A percentile compares a stretch with the other conserved stretches of the same genome.
Conservation (phyloP, 2,113 vertebrate species). For the Conger conger region DNA sequence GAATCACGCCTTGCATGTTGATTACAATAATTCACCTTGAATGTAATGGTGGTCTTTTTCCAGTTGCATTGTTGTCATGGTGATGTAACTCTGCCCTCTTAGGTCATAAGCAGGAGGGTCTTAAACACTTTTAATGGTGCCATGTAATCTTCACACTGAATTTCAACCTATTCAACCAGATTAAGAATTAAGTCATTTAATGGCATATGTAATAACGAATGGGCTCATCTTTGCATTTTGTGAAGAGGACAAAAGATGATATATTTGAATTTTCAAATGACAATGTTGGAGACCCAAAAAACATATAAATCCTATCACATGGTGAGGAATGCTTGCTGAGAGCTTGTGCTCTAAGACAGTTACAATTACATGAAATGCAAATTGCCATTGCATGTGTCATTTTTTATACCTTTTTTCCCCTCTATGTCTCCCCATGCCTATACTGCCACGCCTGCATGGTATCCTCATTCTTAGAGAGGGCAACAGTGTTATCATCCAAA, state of each 20-base stretch:
- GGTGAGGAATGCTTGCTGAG: neutral
- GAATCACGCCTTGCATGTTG: neutral
- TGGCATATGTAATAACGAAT: neutral
- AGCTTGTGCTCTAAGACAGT: neutral
- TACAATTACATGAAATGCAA: neutral
- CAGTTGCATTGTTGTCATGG: slow-evolving; percentile 18
- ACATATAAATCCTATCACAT: neutral
- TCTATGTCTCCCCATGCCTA: no score
- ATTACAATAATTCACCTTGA: slow-evolving; percentile 13
- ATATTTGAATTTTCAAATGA: neutral
- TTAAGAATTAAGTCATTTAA: neutral
- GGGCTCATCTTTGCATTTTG: neutral
- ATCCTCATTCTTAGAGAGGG: no score
- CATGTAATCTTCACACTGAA: neutral
- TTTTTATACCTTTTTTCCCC: no score
- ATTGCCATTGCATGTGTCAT: neutral
- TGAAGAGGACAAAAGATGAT: neutral
- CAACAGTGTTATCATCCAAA: no score
- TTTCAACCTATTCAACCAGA: neutral
- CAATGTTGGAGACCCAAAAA: neutral
- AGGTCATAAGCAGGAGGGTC: neutral
- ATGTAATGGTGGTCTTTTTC: neutral
- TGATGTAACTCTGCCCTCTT: slow-evolving; percentile 1
- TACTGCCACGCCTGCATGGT: no score
- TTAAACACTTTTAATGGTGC: neutral